Evolutionary conservation across 92 coral and sea anemone species (phyloP), one percentile per base, ranked within the genome.

Genomic region (Phenganax subtilis): DNA sequence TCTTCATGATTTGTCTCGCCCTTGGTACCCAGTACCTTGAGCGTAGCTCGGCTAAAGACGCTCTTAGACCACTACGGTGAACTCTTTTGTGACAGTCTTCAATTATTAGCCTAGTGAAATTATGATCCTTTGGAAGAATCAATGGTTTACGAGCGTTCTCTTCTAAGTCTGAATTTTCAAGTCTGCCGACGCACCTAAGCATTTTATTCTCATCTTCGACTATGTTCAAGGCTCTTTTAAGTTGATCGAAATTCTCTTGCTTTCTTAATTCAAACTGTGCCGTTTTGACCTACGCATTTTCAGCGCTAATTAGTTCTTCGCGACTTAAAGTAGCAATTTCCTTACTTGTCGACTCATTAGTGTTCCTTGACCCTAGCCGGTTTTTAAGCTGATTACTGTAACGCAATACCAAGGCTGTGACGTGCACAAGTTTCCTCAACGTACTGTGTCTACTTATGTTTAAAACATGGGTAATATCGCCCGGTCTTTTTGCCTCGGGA

Each of bases 371-470:
- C 30, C 7, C 70, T 64, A 17, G 27, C 70, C 70, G 47, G 70
- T 7, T 28, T 16, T 25, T 75, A 12, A 56, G n/a, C 74, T 86
- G 82, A 72, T 77, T 57, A 17, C 68, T 30, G 54, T 80, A 85
- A 7, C 85, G 84, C 2, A 71, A 25, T n/a, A 85, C 81, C 28
- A 44, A 80, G 6, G 88, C 85, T 12, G 88, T 85, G 55, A 80
- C 85, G 54, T 80, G 58, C 27, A 68, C 55, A 27, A 80, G 85
- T 72, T 63, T 82, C 70, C 72, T 80, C 3, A 62, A 29, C 6
- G 66, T 60, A 71, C 89, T 83, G 80, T 66, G 62, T 3, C 85
- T 6, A 75, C 57, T 72, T 63, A 78, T 57, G 72, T 77, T 72
- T 16, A 86, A 51, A 51, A 82, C 79, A 12, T 52, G 57, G 2